A percentile compares a stretch with the other conserved stretches of the same genome.
Evolutionary conservation across 2,113 vertebrate genomes (phyloP).

Genomic region (Morphnarchus princeps): DNA sequence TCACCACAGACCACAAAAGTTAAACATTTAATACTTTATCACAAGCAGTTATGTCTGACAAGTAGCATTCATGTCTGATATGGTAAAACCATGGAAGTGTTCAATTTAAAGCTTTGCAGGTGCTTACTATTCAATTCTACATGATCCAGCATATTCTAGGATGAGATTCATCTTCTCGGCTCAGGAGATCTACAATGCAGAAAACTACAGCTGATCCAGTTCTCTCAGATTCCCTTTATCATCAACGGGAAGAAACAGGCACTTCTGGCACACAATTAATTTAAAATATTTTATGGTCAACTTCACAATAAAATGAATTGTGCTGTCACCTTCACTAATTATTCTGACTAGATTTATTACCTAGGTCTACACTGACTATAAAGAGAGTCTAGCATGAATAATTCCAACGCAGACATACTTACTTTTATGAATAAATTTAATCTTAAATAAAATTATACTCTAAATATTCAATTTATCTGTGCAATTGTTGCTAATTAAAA

Average conservation of each 20-base stretch:
- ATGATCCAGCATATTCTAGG: not conserved
- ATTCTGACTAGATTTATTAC: not conserved
- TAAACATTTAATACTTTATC: not conserved
- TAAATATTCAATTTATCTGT: not conserved
- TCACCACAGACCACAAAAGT: rapidly evolving
- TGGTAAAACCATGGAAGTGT: not conserved
- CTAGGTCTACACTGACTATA: not conserved
- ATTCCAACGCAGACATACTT: not conserved
- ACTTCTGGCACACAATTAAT: not conserved
- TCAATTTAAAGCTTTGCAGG: not conserved
- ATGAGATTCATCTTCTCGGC: not conserved
- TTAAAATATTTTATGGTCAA: not conserved
- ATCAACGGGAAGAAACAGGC: not conserved
- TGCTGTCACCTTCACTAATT: not conserved
- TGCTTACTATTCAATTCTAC: not conserved
- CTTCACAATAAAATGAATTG: not conserved
- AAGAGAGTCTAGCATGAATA: not conserved
- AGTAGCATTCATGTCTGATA: not conserved
- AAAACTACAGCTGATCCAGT: not conserved
- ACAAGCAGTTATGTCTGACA: not conserved
- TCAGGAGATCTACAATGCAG: not conserved
- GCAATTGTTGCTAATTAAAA: not conserved
- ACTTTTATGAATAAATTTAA: not conserved
- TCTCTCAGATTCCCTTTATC: not conserved
- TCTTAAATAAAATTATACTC: not conserved